Evolutionary conservation across 2,113 vertebrate genomes (phyloP), one percentile per base, ranked within the genome.

Genomic region (Agapornis roseicollis): DNA sequence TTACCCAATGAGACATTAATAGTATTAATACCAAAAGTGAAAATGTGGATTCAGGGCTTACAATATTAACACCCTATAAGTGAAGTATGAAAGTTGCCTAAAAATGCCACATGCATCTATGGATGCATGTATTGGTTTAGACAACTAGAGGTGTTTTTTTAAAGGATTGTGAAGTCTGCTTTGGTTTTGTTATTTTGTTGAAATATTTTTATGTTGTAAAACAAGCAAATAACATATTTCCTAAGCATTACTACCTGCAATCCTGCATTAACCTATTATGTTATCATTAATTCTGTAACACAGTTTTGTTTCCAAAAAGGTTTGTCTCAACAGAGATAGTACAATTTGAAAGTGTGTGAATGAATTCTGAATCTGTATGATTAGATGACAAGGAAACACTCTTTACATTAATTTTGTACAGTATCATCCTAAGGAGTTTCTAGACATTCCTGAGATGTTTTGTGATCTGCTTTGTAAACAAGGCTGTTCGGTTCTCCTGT

Each of bases 21-120:
- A 87, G 94, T 95, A 94, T 98, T 97, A 97, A 97, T 96, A 80
- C 96, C 83, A 11, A 10, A 88, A 89, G 93, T 96, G 83, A 94
- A 97, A 93, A 97, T 96, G 96, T 95, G 96, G 93, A 93, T 94
- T 95, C 95, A 56, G 71, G 89, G 93, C 85, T 96, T 92, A 88
- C 8, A 1, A 68, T 85, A 96, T 97, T 97, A 95, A 94, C 96
- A 95, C 90, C 74, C 92, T 79, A 86, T 72, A 84, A 96, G 91
- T 69, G 85, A 96, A 72, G 94, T 87, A 72, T 76, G 88, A 94
- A 94, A 82, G 88, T 13, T 88, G 87, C 82, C 20, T 83, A 86
- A 93, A 97, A 94, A 96, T 95, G 89, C 91, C 93, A 80, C 50
- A 47, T 91, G 73, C 82, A 76, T 80, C 69, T 58, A 9, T n/a